Percentiles rank a stretch among this genome's conserved stretches.
These are phyloP conservation scores for Drosophila colorata DNA, from an alignment of 2,888 invertebrate species.

Conservation along the genomic window DNA sequence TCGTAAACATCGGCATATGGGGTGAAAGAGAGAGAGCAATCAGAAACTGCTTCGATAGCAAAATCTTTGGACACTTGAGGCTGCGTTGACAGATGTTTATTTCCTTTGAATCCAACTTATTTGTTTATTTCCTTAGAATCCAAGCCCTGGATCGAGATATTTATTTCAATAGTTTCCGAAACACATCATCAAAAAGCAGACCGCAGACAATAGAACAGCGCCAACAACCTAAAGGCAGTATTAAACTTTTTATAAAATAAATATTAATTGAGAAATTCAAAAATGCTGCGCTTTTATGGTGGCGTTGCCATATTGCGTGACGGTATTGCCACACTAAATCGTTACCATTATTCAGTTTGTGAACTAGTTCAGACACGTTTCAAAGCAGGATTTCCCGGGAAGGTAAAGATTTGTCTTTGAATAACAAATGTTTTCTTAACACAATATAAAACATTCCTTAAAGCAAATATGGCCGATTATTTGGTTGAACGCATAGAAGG, in stretches of 20 bases:
- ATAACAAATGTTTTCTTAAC: neutral
- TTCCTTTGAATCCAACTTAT: neutral
- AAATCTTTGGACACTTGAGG: neutral
- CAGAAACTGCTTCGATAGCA: neutral
- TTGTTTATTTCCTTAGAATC: neutral
- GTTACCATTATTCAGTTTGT: neutral
- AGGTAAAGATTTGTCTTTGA: neutral
- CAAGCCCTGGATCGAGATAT: neutral
- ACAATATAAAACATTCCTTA: neutral
- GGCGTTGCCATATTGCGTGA: constrained; percentile 23
- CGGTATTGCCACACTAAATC: constrained; percentile 3
- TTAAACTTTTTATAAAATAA: neutral
- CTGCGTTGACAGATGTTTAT: neutral
- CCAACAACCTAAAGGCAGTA: too few species aligned
- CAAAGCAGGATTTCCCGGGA: neutral
- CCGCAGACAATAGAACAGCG: too few species aligned
- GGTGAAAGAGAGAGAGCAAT: neutral
- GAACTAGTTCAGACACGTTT: constrained; percentile 4
- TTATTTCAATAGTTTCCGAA: neutral
- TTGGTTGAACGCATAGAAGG: constrained; percentile 96
- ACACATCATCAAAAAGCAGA: neutral
- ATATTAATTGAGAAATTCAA: neutral
- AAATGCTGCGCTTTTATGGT: neutral
- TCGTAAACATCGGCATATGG: neutral
- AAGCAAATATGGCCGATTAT: constrained; percentile 88